phyloP scores from a whole-genome alignment of 2,888 invertebrate species.

The Cynaeus angustus region DNA sequence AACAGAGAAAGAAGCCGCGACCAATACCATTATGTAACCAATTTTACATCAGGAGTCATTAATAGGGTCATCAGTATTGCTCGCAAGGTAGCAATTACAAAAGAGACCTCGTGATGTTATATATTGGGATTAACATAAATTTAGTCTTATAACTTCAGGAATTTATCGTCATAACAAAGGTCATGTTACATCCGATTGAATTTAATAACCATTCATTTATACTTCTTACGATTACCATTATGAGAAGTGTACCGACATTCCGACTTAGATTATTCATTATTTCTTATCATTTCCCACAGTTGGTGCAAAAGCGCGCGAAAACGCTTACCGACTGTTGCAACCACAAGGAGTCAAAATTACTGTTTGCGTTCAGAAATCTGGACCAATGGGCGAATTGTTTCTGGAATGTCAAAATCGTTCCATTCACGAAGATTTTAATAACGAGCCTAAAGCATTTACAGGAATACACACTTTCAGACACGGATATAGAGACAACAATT shows the following conservation, averaged over 20 bases:
- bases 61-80: conserved; percentile 11
- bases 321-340: neutral
- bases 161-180: conserved; percentile 34
- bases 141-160: conserved; percentile 26
- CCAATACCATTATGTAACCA: conserved; percentile 44
- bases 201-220: conserved; percentile 37
- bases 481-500: too few species aligned
- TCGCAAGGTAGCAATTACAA: conserved; percentile 24
- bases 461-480: too few species aligned
- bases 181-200: conserved; percentile 35
- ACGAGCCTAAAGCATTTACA: neutral
- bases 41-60: conserved; percentile 29
- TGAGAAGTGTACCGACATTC: conserved; percentile 38
- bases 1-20: conserved; percentile 34
- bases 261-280: conserved; percentile 34
- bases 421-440: neutral
- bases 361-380: neutral
- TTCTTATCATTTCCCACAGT: conserved; percentile 30
- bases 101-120: neutral
- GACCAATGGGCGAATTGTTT: neutral
- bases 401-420: neutral
- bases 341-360: neutral
- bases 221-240: conserved; percentile 21
- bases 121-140: neutral
- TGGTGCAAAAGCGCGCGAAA: conserved; percentile 20